Evolutionary conservation across 2,113 vertebrate genomes (phyloP).

Genomic region (Proterorhinus semilunaris): DNA sequence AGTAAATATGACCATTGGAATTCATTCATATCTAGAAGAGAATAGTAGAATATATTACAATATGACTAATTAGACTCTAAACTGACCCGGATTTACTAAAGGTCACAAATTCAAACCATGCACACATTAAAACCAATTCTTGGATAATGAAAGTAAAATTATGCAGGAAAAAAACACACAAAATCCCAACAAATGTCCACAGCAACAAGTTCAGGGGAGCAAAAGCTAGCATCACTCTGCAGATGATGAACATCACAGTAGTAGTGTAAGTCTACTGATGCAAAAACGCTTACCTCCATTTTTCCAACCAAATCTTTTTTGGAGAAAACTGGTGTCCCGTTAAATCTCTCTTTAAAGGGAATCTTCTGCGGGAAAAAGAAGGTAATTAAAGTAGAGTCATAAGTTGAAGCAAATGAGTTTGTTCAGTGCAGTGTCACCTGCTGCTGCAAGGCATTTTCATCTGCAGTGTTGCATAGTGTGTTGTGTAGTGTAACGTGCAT

Average conservation of each 20-base stretch:
- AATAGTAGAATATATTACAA: too few species aligned
- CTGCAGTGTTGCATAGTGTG: too few species aligned
- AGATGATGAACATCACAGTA: not conserved
- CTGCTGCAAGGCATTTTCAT: too few species aligned
- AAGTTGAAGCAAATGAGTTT: too few species aligned
- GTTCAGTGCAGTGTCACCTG: too few species aligned
- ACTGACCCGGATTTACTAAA: too few species aligned
- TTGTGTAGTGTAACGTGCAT: too few species aligned
- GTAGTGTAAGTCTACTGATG: not conserved
- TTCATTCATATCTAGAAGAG: too few species aligned
- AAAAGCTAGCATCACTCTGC: not conserved
- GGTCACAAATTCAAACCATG: not conserved
- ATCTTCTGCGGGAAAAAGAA: slow-evolving; percentile 37
- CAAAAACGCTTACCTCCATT: slow-evolving; percentile 32
- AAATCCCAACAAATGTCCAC: slow-evolving; percentile 1
- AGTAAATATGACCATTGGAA: not conserved
- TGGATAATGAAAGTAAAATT: not conserved
- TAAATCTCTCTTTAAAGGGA: accelerated
- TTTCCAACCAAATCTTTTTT: not conserved
- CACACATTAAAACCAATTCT: not conserved
- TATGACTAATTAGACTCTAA: too few species aligned
- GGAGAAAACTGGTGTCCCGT: slow-evolving; percentile 36
- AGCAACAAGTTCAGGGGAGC: not conserved
- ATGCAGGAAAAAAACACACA: not conserved
- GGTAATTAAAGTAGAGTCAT: too few species aligned